These are phyloP conservation scores for Meghimatium bilineatum DNA, from an alignment of 2,888 invertebrate genomes.

Conservation along the genomic window DNA sequence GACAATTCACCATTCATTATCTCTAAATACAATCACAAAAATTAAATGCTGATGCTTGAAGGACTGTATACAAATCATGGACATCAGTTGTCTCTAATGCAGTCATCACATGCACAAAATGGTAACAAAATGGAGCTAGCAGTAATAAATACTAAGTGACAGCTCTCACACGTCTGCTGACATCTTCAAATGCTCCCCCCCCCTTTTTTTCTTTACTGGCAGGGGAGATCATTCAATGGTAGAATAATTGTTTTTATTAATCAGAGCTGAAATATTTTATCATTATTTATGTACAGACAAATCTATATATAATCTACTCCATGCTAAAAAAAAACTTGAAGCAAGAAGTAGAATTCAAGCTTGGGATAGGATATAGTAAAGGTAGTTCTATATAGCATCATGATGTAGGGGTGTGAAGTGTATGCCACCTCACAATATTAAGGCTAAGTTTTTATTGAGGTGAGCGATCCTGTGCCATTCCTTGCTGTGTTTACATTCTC, in stretches of 20 bases:
- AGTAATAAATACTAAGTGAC: constrained; percentile 45
- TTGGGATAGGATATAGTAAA: neutral
- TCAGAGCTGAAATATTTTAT: neutral
- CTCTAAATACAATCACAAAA: neutral
- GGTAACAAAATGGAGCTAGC: constrained; percentile 28
- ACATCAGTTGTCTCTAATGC: neutral
- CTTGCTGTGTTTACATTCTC: too few species aligned
- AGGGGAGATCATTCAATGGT: neutral
- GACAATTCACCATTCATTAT: neutral
- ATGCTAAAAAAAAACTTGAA: neutral
- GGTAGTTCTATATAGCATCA: too few species aligned
- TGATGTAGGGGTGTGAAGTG: too few species aligned
- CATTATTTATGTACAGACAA: neutral
- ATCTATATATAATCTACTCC: neutral
- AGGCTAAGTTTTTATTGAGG: too few species aligned
- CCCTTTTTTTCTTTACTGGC: too few species aligned
- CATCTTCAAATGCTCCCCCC: neutral
- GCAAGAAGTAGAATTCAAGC: neutral
- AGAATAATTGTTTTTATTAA: neutral
- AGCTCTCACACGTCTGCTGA: neutral
- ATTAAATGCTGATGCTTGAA: constrained; percentile 38
- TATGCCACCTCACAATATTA: too few species aligned
- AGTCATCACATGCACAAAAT: constrained; percentile 10
- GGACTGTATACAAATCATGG: neutral
- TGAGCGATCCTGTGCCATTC: too few species aligned